A percentile compares a stretch with the other conserved stretches of the same genome.
These are phyloP conservation scores for Grus americana DNA, from an alignment of 2,113 vertebrate species.

Conservation along the genomic window DNA sequence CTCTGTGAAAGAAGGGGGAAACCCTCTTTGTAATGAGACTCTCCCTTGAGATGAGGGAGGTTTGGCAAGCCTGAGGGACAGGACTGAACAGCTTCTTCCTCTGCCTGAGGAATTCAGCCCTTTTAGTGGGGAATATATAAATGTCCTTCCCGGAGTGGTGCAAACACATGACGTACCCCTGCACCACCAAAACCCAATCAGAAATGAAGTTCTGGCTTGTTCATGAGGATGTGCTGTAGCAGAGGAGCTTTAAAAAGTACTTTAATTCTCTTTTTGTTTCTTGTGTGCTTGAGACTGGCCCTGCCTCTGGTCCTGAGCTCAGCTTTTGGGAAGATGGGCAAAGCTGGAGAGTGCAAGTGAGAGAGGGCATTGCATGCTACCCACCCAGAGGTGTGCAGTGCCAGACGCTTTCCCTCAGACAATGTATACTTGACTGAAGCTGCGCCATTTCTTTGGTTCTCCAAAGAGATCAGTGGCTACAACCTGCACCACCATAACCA, in stretches of 20 bases:
- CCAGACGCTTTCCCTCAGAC: not conserved
- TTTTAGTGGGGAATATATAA: not conserved
- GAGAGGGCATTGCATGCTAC: fast-evolving
- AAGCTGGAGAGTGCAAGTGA: not conserved
- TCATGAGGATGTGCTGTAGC: not conserved
- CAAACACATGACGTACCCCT: not conserved
- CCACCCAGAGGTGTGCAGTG: fast-evolving
- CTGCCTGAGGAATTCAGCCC: not conserved
- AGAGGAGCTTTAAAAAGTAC: not conserved
- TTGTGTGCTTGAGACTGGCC: not conserved
- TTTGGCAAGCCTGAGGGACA: not conserved
- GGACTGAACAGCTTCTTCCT: not conserved
- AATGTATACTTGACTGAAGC: not conserved
- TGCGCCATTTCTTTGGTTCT: not conserved
- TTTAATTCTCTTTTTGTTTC: not conserved
- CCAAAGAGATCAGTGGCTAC: not conserved
- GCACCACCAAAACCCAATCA: fast-evolving
- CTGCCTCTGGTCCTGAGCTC: not conserved
- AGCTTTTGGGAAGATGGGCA: not conserved
- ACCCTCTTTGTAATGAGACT: not conserved
- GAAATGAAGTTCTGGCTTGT: not conserved
- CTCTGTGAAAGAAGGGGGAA: not conserved
- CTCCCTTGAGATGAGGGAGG: not conserved
- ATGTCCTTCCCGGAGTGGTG: not conserved
- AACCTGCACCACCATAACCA: not conserved